Evolutionary conservation across 2,797 vertebrate species (phyloP).

Genomic region (Mus spretus): DNA sequence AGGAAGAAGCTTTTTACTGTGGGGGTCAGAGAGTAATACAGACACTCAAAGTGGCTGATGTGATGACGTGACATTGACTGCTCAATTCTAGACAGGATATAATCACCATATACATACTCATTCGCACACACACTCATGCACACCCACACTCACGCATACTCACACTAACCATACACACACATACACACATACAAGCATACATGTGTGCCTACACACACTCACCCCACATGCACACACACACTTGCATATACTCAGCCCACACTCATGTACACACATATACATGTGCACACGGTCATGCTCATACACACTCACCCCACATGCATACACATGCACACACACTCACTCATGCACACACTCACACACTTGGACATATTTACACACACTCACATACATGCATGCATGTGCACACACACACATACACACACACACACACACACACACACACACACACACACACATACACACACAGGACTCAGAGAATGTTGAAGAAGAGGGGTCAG

Average conservation of each 20-base stretch:
- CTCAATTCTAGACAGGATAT: not conserved
- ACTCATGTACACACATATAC: too few relatives aligned
- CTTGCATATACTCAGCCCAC: too few relatives aligned
- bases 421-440: not conserved
- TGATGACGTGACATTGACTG: not conserved
- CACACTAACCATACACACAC: too few relatives aligned
- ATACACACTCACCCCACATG: too few relatives aligned
- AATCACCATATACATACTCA: not conserved
- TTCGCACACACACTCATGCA: not conserved
- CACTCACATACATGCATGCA: not conserved
- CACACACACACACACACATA: not conserved
- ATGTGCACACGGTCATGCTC: too few relatives aligned
- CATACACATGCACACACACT: too few relatives aligned
- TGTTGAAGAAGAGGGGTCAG: not conserved
- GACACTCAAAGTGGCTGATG: not conserved
- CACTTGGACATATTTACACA: too few relatives aligned
- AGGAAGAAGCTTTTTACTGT: not conserved
- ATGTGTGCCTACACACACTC: too few relatives aligned
- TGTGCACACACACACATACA: not conserved
- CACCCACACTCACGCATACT: not conserved
- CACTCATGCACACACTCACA: not conserved
- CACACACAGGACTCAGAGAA: too few relatives aligned
- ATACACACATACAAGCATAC: too few relatives aligned
- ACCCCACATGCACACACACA: not conserved
- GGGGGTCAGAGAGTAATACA: not conserved